These are phyloP conservation scores for Tethea ocularis DNA, from an alignment of 2,888 invertebrate species.

Conservation along the genomic window DNA sequence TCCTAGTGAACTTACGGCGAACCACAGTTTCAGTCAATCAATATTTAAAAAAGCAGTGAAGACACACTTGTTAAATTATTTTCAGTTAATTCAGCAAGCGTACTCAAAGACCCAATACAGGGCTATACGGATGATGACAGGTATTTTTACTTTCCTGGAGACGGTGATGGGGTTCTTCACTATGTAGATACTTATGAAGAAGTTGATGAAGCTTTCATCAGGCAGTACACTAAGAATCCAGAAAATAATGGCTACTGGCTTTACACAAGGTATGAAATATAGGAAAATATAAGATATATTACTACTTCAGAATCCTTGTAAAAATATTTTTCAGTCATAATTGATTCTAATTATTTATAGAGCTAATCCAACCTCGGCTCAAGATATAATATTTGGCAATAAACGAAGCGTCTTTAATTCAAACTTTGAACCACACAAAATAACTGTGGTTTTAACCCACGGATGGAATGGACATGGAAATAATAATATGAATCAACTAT, in stretches of 20 bases:
- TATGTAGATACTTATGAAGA: conserved; percentile 49
- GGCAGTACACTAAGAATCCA: conserved; percentile 35
- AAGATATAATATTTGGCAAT: conserved; percentile 39
- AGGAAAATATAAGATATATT: too few species aligned
- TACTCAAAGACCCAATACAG: conserved; percentile 41
- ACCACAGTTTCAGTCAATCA: too few species aligned
- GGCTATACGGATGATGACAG: conserved; percentile 52
- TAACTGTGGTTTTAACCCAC: conserved; percentile 56
- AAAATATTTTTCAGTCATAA: too few species aligned
- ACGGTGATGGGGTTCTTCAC: conserved; percentile 44
- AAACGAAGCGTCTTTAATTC: conserved; percentile 39
- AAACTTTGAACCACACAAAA: conserved; percentile 42
- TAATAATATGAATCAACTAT: conserved; percentile 45
- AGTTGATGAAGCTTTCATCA: conserved; percentile 38
- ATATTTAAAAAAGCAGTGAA: too few species aligned
- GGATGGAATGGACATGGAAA: conserved; percentile 62
- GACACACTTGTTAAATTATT: background rate
- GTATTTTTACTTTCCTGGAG: conserved; percentile 56
- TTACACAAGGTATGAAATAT: conserved; percentile 50
- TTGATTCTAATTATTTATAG: conserved; percentile 31
- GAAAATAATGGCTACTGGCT: conserved; percentile 51
- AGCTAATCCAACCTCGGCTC: conserved; percentile 39
- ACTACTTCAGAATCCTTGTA: too few species aligned
- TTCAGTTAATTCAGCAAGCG: conserved; percentile 51
- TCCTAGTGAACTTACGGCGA: too few species aligned